Evolutionary conservation across 2,888 invertebrate species (phyloP).

Genomic region (Ecliptopera silaceata): DNA sequence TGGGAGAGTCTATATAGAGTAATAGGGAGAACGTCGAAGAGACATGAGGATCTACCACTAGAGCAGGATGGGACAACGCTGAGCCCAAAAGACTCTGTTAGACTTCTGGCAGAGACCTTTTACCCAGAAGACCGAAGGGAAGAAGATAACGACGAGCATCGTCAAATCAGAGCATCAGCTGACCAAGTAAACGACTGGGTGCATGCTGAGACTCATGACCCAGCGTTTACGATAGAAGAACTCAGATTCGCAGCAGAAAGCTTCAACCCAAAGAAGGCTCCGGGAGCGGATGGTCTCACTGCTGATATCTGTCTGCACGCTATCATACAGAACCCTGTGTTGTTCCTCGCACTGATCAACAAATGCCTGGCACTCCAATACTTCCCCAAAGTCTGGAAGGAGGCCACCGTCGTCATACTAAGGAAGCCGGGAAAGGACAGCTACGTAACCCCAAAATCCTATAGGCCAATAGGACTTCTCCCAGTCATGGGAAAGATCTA

Average conservation of each 20-base stretch:
- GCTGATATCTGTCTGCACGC: slow-evolving; percentile 26
- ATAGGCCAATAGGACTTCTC: too few species aligned
- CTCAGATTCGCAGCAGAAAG: slow-evolving; percentile 1
- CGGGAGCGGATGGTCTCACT: slow-evolving; percentile 15
- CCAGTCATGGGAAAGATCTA: too few species aligned
- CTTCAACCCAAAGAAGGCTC: slow-evolving; percentile 35
- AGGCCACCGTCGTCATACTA: too few species aligned
- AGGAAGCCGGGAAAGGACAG: too few species aligned
- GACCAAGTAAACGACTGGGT: slow-evolving; percentile 12
- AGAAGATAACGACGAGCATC: slow-evolving; percentile 18
- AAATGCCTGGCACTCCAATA: slow-evolving; percentile 28
- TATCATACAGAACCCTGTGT: slow-evolving; percentile 19
- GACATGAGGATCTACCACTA: slow-evolving; percentile 10
- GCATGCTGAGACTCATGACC: slow-evolving; percentile 15
- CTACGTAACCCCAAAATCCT: too few species aligned
- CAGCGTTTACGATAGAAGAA: slow-evolving; percentile 29
- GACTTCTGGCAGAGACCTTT: slow-evolving; percentile 15
- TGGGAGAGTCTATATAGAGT: too few species aligned
- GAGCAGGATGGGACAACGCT: neutral
- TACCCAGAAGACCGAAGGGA: slow-evolving; percentile 11
- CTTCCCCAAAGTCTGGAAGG: slow-evolving; percentile 28
- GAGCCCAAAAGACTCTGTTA: slow-evolving; percentile 1
- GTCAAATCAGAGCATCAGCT: neutral
- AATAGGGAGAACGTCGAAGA: too few species aligned
- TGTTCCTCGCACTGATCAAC: slow-evolving; percentile 11